Conservation (phyloP, 2,797 vertebrate species). For the Phrynocephalus guinanensis region DNA sequence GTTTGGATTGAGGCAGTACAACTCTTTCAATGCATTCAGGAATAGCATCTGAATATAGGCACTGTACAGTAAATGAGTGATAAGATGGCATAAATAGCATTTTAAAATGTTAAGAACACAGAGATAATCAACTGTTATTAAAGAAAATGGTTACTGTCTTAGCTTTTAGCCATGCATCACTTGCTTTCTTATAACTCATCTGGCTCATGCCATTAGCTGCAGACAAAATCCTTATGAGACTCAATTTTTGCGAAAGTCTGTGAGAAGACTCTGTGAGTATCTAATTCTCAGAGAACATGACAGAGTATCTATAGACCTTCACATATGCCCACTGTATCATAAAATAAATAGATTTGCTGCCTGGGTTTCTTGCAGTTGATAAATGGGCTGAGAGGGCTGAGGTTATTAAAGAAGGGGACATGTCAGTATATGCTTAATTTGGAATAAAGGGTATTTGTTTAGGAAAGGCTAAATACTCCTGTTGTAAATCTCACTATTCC, state of each 20-base stretch:
- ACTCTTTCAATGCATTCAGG: too few relatives aligned
- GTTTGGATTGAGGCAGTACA: too few relatives aligned
- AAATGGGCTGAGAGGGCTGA: not conserved
- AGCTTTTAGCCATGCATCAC: not conserved
- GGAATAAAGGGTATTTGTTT: constrained; percentile 29
- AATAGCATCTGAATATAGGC: too few relatives aligned
- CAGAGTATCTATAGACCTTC: not conserved
- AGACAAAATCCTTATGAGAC: not conserved
- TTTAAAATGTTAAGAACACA: not conserved
- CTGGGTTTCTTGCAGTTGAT: not conserved
- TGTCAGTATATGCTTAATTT: constrained; percentile 21
- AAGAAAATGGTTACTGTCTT: not conserved
- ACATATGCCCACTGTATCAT: constrained; percentile 8
- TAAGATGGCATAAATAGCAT: not conserved
- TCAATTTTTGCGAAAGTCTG: not conserved
- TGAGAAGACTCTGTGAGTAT: constrained; percentile 1
- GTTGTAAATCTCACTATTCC: constrained; percentile 33
- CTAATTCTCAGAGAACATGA: not conserved
- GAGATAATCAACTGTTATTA: not conserved
- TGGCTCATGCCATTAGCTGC: not conserved
- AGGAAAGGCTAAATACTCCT: constrained; percentile 21
- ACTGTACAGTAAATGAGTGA: not conserved
- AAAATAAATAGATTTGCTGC: constrained; percentile 32
- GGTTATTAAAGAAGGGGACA: constrained; percentile 8
- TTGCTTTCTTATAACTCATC: not conserved